Evolutionary conservation across 2,113 vertebrate species (phyloP).

Genomic region (Uria aalge): DNA sequence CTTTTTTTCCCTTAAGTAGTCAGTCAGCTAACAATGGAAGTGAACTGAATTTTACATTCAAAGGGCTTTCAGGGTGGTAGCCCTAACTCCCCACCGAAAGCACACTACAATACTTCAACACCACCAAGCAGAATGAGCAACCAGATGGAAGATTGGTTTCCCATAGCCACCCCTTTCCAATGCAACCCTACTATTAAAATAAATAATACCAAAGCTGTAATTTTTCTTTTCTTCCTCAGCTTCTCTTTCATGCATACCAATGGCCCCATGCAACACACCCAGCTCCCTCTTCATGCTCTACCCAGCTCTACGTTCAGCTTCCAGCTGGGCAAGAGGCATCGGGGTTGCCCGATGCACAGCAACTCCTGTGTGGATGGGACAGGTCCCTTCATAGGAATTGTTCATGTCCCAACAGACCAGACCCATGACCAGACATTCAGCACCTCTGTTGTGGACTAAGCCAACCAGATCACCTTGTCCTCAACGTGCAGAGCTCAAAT

Average conservation of each 20-base stretch:
- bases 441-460: background rate
- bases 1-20: background rate
- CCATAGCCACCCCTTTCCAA: background rate
- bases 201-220: background rate
- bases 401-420: background rate
- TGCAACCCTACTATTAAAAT: background rate
- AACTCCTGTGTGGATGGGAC: background rate
- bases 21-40: background rate
- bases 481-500: background rate
- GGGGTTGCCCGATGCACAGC: background rate
- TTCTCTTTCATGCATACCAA: background rate
- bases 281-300: background rate
- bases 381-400: background rate
- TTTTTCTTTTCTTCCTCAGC: background rate
- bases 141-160: background rate
- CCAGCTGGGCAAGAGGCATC: background rate
- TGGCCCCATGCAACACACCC: background rate
- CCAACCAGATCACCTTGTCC: background rate
- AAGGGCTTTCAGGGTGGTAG: background rate
- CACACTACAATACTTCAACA: accelerated
- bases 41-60: background rate
- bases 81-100: background rate
- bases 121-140: background rate
- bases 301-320: background rate
- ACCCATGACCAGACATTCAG: background rate